These are phyloP conservation scores for Catocala fraxini DNA, from an alignment of 2,888 invertebrate genomes.

Conservation along the genomic window DNA sequence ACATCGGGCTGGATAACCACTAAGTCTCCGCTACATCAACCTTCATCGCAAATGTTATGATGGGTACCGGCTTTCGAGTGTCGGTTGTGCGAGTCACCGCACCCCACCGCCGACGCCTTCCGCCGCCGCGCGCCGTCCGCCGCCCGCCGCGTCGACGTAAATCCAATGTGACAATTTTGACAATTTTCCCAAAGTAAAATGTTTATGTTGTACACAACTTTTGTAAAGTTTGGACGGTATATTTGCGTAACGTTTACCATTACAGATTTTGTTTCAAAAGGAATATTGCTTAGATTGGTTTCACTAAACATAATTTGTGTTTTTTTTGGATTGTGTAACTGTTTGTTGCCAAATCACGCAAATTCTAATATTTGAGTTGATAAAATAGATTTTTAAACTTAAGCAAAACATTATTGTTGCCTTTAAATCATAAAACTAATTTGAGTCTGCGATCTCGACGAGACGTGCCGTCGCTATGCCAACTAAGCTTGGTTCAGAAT, in stretches of 20 bases:
- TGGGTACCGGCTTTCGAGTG: slow-evolving; percentile 27
- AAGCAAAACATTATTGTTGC: too few relatives aligned
- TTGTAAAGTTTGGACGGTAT: slow-evolving; percentile 11
- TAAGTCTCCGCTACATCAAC: slow-evolving; percentile 24
- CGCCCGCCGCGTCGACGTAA: slow-evolving; percentile 6
- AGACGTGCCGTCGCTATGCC: too few relatives aligned
- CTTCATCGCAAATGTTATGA: slow-evolving; percentile 42
- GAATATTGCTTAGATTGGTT: slow-evolving; percentile 6
- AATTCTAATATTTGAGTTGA: too few relatives aligned
- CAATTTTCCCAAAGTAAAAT: slow-evolving; percentile 25
- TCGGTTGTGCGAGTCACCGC: slow-evolving; percentile 4
- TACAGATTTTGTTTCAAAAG: slow-evolving; percentile 12
- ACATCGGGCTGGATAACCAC: slow-evolving; percentile 33
- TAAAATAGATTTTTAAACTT: too few relatives aligned
- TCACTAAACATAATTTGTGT: neutral
- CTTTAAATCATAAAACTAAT: too few relatives aligned
- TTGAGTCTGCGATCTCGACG: too few relatives aligned
- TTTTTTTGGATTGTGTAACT: neutral
- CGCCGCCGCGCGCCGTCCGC: too few relatives aligned
- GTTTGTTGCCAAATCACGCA: neutral
- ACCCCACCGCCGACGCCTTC: too few relatives aligned
- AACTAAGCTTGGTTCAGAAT: too few relatives aligned
- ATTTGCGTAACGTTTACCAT: slow-evolving; percentile 9
- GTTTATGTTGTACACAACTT: slow-evolving; percentile 15
- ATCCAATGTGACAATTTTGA: slow-evolving; percentile 30